phyloP scores from a whole-genome alignment of 2,888 invertebrate genomes.

The Drosophila ezoana region DNA sequence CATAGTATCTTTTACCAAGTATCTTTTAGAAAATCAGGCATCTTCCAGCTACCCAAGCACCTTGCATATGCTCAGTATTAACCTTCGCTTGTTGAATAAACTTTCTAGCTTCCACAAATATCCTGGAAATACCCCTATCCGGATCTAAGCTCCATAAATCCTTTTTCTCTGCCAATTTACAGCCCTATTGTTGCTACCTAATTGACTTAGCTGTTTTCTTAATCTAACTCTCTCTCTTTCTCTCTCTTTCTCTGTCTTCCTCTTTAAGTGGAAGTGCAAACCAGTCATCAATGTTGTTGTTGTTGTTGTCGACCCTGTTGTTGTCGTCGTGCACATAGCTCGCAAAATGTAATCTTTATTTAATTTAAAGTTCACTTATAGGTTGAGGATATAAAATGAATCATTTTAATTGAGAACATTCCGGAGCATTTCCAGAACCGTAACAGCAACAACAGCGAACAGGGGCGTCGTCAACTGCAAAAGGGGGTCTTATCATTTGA shows the following conservation, averaged over 20 bases:
- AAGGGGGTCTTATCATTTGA: too few species aligned
- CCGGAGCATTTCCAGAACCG: slow-evolving; percentile 45
- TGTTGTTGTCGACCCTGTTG: slow-evolving; percentile 14
- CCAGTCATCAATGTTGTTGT: slow-evolving; percentile 24
- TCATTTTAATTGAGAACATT: slow-evolving; percentile 74
- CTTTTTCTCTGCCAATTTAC: slow-evolving; percentile 12
- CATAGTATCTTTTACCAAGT: too few species aligned
- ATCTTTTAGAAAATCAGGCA: too few species aligned
- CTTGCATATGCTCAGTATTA: too few species aligned
- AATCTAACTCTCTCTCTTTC: background rate
- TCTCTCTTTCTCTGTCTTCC: background rate
- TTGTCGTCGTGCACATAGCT: slow-evolving; percentile 9
- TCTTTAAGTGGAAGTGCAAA: slow-evolving; percentile 8
- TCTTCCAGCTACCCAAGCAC: too few species aligned
- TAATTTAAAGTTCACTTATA: slow-evolving; percentile 73
- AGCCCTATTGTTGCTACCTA: slow-evolving; percentile 2
- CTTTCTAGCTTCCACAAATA: background rate
- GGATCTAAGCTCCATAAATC: background rate
- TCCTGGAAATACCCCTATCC: too few species aligned
- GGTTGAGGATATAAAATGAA: slow-evolving; percentile 70
- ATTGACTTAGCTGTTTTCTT: slow-evolving; percentile 3
- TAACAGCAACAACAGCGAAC: slow-evolving; percentile 25
- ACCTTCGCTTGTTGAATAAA: background rate
- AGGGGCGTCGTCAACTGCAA: background rate
- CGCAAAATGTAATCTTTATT: slow-evolving; percentile 69